Base-by-base conservation (phyloP, 2,113 vertebrate species). In the Gymnocephalus cernua region DNA sequence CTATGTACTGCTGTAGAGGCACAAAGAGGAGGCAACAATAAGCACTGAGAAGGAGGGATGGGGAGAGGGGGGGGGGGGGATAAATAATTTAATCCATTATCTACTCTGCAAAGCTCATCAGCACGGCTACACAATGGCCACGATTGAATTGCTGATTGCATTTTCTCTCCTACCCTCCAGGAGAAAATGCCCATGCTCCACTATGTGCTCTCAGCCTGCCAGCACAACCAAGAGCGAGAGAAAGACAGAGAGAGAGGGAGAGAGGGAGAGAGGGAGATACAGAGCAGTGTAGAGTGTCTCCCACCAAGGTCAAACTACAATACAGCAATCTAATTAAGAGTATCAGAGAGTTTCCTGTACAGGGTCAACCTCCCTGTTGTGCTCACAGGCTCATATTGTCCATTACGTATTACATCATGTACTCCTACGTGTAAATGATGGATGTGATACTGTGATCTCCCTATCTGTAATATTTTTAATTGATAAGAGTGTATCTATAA, bases 61-160 rank as follows among this genome's bases (percentile, higher is more conserved):
- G 38, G 5, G 27, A 38, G 27, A 38, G 25, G 27, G n/a, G 14
- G 44, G 71, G 63, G 83, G 85, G 85, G 89, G 96, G 95, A 97
- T 98, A 97, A 96, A 99, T 97, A 98, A 98, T 97, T 98, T 97
- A 98, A 98, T 97, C 96, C 96, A 97, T 98, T 98, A 98, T 97
- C 97, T 96, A 95, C 96, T 96, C 96, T 97, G 96, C 95, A 96
- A 95, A 96, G 96, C 96, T 97, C 96, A 96, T 97, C 95, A 94
- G 94, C 91, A 88, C 91, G 79, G 89, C 91, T 91, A 90, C 88
- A 95, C 94, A 94, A 94, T 94, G 92, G 92, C 91, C 91, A 90
- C 91, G 91, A 93, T 94, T 95, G 92, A 95, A 94, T 93, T 93
- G 93, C 94, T 94, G 92, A 96, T 95, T 95, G 94, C 93, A 93